Conservation (phyloP, 2,888 invertebrate species). For the Criorhina ranunculi region DNA sequence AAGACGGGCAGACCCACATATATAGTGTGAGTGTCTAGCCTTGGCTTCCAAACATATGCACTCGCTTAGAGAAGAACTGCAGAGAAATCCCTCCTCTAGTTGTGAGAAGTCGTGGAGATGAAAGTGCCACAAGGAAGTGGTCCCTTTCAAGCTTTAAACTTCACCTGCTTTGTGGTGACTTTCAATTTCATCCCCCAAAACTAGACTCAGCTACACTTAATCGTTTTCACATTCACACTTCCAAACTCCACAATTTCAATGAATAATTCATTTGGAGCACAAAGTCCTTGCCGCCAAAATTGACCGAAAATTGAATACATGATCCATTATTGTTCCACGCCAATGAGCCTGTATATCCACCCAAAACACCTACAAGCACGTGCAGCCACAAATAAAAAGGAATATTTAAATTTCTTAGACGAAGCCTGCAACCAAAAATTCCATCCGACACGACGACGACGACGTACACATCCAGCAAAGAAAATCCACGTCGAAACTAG, state of each 20-base stretch:
- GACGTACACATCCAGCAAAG: neutral
- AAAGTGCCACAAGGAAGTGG: too few species aligned
- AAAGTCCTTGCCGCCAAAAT: constrained; percentile 21
- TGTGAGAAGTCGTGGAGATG: too few species aligned
- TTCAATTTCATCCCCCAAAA: neutral
- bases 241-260: constrained; percentile 8
- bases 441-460: constrained; percentile 12
- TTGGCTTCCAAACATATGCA: too few species aligned
- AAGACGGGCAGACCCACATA: too few species aligned
- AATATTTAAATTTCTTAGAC: constrained; percentile 47
- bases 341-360: neutral
- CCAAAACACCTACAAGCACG: neutral
- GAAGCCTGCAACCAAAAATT: constrained; percentile 20
- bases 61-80: too few species aligned
- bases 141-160: too few species aligned
- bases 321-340: constrained; percentile 10
- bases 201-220: neutral
- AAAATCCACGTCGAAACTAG: constrained; percentile 44
- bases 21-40: too few species aligned
- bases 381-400: neutral
- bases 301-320: constrained; percentile 37
- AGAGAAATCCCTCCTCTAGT: too few species aligned
- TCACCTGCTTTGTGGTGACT: neutral
- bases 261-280: constrained; percentile 14
- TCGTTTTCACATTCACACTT: neutral